Base-by-base conservation (phyloP, 2,797 vertebrate species). In the Monodelphis domestica region DNA sequence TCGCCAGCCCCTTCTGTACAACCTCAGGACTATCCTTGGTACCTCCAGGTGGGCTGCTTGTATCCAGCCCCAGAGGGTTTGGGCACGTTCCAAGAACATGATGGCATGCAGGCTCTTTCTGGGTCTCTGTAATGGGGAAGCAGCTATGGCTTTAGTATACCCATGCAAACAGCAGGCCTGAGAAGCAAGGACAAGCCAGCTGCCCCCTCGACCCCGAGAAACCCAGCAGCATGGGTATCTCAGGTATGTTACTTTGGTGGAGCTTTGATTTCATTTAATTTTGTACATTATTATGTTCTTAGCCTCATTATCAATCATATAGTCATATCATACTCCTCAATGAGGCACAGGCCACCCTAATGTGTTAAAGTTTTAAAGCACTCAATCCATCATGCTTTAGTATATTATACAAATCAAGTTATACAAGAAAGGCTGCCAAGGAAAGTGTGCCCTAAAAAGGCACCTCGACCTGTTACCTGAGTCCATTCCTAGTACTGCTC, bases 21-120 rank as follows among this genome's bases (percentile, higher is more conserved):
- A 89, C 29, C 52, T 21, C 97, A 93, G 5, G 59, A 90, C 93
- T 53, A 26, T 52, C 30, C 52, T 45, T 53, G 38, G 54, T 14
- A 51, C 90, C 93, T 90, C 89, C 89, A 84, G 7, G 95, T 91
- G 38, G 78, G 95, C 90, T 93, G 90, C 53, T 52, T 97, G 95
- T 17, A 91, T 94, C 53, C 93, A 59, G 14, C 87, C 93, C 96
- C 55, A 28, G 33, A 17, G 91, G 87, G 92, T 11, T 54, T 94
- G 94, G 90, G 87, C 15, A 21, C 87, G 94, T 26, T 91, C 95
- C 92, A 93, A 0, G 12, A 94, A 57, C 53, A 0, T 91, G 87
- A 96, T 33, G 63, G 93, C 91, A 89, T 92, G 92, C 95, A 95
- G 93, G 59, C 84, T 53, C 2, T 38, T 0, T 0, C 3, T 29